These are phyloP conservation scores for Phrixothrix hirtus DNA, from an alignment of 2,888 invertebrate genomes.

Conservation along the genomic window DNA sequence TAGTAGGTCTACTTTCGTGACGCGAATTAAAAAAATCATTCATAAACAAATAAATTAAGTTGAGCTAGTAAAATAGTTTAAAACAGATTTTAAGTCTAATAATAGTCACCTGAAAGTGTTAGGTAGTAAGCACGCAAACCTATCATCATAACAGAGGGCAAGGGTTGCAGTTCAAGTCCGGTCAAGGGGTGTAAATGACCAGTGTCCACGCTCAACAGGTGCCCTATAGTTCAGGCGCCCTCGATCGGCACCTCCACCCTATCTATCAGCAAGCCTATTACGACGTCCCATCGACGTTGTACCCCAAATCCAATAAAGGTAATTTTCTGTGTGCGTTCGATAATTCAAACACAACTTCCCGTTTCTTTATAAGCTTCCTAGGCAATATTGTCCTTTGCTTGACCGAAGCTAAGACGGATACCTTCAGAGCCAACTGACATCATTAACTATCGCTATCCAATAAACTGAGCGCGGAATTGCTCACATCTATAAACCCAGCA, in stretches of 20 bases:
- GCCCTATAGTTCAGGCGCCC: constrained; percentile 33
- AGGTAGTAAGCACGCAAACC: constrained; percentile 23
- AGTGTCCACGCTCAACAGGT: constrained; percentile 39
- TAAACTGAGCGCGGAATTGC: constrained; percentile 31
- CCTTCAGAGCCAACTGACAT: constrained; percentile 28
- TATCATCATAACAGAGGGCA: constrained; percentile 30
- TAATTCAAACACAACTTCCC: not conserved
- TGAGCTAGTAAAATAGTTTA: not conserved
- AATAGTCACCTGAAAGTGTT: constrained; percentile 1
- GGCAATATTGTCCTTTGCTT: constrained; percentile 1
- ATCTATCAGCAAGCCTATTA: constrained; percentile 24
- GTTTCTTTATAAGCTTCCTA: not conserved
- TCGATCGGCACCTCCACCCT: constrained; percentile 26
- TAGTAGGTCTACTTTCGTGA: too few relatives aligned
- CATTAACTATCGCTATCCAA: constrained; percentile 36
- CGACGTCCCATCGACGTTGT: constrained; percentile 19
- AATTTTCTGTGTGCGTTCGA: constrained; percentile 7
- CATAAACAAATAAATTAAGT: too few relatives aligned
- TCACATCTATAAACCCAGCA: constrained; percentile 32
- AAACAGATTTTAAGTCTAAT: too few relatives aligned
- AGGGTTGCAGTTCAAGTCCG: constrained; percentile 33
- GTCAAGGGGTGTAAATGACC: constrained; percentile 41
- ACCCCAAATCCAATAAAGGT: constrained; percentile 12
- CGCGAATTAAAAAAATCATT: too few relatives aligned
- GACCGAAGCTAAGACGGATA: constrained; percentile 24